Percentiles rank a stretch among this genome's conserved stretches.
Evolutionary conservation across 2,888 invertebrate genomes (phyloP).

Genomic region (Allolobophora icterica): DNA sequence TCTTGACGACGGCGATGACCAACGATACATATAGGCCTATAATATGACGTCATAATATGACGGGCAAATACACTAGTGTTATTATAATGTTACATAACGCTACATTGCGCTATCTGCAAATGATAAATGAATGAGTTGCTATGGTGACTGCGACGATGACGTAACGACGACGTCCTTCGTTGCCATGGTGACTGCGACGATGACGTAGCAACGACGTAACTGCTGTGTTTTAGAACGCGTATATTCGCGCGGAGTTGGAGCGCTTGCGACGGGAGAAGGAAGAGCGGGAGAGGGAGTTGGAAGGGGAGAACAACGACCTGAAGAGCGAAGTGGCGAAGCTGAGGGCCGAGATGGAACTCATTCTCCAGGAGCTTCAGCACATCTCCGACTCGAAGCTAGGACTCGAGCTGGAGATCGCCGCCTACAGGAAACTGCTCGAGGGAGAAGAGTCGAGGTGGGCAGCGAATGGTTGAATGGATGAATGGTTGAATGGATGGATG

Average conservation of each 20-base stretch:
- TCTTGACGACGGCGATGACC: too few relatives aligned
- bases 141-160: too few relatives aligned
- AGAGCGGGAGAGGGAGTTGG: constrained; percentile 58
- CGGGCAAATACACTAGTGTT: too few relatives aligned
- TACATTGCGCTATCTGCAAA: too few relatives aligned
- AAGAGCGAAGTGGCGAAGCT: constrained; percentile 63
- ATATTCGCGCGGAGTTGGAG: constrained; percentile 67
- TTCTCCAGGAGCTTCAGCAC: constrained; percentile 65
- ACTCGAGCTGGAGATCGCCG: constrained; percentile 69
- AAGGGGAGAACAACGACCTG: constrained; percentile 66
- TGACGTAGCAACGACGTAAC: not conserved
- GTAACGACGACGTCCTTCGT: too few relatives aligned
- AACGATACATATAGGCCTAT: too few relatives aligned
- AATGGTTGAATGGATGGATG: not conserved
- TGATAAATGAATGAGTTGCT: too few relatives aligned
- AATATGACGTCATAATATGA: too few relatives aligned
- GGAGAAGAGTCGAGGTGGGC: constrained; percentile 68
- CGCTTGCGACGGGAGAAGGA: constrained; percentile 61
- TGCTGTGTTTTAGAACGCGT: constrained; percentile 61
- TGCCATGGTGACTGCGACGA: too few relatives aligned
- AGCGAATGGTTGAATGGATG: not conserved
- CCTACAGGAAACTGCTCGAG: constrained; percentile 69
- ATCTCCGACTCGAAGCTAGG: constrained; percentile 67
- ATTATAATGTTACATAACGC: too few relatives aligned
- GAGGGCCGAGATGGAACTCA: constrained; percentile 62